These are phyloP conservation scores for Gavia stellata DNA, from an alignment of 2,113 vertebrate species.

Conservation along the genomic window DNA sequence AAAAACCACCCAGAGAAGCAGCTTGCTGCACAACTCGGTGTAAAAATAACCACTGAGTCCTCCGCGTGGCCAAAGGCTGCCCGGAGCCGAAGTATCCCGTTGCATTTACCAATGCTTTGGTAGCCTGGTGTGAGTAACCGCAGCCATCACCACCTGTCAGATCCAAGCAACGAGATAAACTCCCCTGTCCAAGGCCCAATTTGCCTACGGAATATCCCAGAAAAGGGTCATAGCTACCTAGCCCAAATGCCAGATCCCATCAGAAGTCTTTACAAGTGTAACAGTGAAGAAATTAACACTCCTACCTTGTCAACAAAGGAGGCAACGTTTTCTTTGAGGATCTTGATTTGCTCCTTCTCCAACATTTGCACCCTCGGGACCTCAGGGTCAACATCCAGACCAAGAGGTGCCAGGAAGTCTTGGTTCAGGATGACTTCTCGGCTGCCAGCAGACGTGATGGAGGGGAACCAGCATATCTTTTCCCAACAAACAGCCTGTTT, in stretches of 20 bases:
- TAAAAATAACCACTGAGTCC: background rate
- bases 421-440: conserved; percentile 75
- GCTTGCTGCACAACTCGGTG: too few species aligned
- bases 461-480: background rate
- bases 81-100: background rate
- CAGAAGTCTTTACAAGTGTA: background rate
- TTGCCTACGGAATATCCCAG: background rate
- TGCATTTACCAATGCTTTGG: background rate
- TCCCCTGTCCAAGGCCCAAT: background rate
- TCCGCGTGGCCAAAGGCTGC: background rate
- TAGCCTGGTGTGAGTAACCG: too few species aligned
- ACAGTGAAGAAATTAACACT: background rate
- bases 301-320: conserved; percentile 80
- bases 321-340: conserved; percentile 77
- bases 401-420: conserved; percentile 74
- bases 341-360: conserved; percentile 83
- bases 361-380: conserved; percentile 75
- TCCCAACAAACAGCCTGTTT: background rate
- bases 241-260: background rate
- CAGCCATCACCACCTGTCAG: background rate
- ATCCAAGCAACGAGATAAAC: background rate
- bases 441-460: conserved; percentile 49
- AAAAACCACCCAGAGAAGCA: background rate
- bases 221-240: background rate
- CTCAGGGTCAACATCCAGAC: conserved; percentile 75